Evolutionary conservation across 2,888 invertebrate species (phyloP), one percentile per base, ranked within the genome.

Genomic region (Mycogona germanica): DNA sequence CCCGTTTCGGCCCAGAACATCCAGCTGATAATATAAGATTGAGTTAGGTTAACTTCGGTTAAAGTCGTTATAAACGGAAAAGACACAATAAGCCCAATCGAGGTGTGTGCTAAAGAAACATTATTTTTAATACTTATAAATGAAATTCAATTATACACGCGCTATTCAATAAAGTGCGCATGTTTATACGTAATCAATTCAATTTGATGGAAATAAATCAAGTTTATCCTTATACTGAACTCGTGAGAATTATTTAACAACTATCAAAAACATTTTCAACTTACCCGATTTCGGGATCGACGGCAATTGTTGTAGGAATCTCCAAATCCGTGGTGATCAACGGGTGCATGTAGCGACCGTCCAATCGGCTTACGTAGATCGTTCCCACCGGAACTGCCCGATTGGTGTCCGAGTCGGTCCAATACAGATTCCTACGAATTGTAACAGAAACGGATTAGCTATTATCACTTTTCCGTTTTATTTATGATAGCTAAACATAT

Each of bases 1-100:
- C 95, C 92, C 0, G 87, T 84, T 68, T 97, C 95, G 0, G 92
- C 80, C 93, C 96, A 98, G 71, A 86, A 89, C 78, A 96, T 47
- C 26, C 37, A 35, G 6, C 57, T 55, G 28, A 35, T 9, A 55
- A 12, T 12, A 28, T 26, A 55, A 51, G 51, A 28, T 32, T 32
- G 9, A n/a, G 35, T 9, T 12, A 9, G 9, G n/a, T 32, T 9
- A 38, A n/a, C 9, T 32, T 32, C 9, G 35, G 9, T 9, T 12
- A 32, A 9, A 32, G n/a, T n/a, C 9, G n/a, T n/a, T 12, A 32
- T n/a, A 32, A n/a, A 32, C 9, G 35, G 35, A 32, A 12, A 32
- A 9, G 35, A 32, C 35, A n/a, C n/a, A n/a, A n/a, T n/a, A n/a
- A n/a, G n/a, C n/a, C n/a, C n/a, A n/a, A n/a, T n/a, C n/a, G n/a